Evolutionary conservation across 2,888 invertebrate species (phyloP), one percentile per base, ranked within the genome.

Genomic region (Latrodectus elegans): DNA sequence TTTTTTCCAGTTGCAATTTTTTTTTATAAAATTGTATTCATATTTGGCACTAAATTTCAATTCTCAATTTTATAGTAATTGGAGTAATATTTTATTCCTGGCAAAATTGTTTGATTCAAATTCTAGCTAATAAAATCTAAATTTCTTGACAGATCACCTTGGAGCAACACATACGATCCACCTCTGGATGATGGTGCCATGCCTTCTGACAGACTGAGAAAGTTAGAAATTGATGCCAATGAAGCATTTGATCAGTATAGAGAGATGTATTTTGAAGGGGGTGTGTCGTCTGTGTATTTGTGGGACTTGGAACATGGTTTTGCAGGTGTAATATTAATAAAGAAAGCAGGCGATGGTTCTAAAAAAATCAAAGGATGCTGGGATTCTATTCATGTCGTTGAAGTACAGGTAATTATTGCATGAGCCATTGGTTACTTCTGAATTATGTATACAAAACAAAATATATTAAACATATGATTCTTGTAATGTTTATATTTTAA

Each of bases 281-380:
- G 99, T 1, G 98, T 99, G 0, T 99, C 99, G 22, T 99, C 99
- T 9, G 99, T 99, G 6, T 99, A 99, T 93, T 94, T 99, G 90
- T 99, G 99, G 99, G 99, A 99, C 91, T 94, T 99, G 92, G 99
- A 99, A 92, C 97, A 97, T 93, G 99, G 99, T 92, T 99, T 99
- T 94, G 91, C 94, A 94, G 97, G 97, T 90, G 99, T 99, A 67
- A 98, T 99, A 92, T 94, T 99, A 91, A 99, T 99, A 91, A 99
- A 99, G 93, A 99, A 99, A 93, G 98, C 97, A 0, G 99, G 99
- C 0, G 99, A 99, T 93, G 99, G 99, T 17, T 98, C 98, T 65
- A 98, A 97, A 93, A 98, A 97, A 93, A 99, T 99, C 91, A 98
- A 98, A 92, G 99, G 99, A 1, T 99, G 99, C 93, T 99, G 99